These are phyloP conservation scores for Lophura nycthemera DNA, from an alignment of 2,113 vertebrate species.

Conservation along the genomic window DNA sequence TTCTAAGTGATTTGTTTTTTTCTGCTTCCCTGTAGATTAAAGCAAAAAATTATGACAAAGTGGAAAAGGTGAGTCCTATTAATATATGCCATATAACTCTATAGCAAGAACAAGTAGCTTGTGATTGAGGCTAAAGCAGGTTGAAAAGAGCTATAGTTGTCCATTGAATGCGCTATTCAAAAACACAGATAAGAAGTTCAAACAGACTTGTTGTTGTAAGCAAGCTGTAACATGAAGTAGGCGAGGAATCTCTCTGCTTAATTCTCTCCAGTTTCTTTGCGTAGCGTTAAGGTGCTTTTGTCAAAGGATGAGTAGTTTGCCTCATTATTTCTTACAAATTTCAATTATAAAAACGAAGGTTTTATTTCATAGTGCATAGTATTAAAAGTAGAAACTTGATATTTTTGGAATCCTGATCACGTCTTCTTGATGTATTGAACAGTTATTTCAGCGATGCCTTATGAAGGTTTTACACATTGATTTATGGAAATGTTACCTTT, in stretches of 20 bases:
- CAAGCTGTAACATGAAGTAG: too few species aligned
- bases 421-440: conserved; percentile 72
- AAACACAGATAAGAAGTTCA: neutral
- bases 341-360: neutral
- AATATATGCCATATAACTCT: conserved; percentile 22
- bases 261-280: neutral
- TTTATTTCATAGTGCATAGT: conserved; percentile 5
- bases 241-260: neutral
- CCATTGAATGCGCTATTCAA: neutral
- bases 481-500: conserved; percentile 99
- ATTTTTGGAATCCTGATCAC: conserved; percentile 39
- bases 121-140: neutral
- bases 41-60: conserved; percentile 99
- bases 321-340: neutral
- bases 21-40: conserved; percentile 94
- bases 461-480: conserved; percentile 99
- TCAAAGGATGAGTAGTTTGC: neutral
- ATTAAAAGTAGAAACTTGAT: conserved; percentile 22
- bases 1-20: conserved; percentile 79
- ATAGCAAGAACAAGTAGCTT: neutral
- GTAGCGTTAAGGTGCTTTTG: neutral
- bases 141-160: too few species aligned
- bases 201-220: neutral
- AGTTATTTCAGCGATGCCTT: conserved; percentile 99
- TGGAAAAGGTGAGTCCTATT: conserved; percentile 95